Evolutionary conservation across 2,113 vertebrate genomes (phyloP), one percentile per base, ranked within the genome.

Genomic region (Colossoma macropomum): DNA sequence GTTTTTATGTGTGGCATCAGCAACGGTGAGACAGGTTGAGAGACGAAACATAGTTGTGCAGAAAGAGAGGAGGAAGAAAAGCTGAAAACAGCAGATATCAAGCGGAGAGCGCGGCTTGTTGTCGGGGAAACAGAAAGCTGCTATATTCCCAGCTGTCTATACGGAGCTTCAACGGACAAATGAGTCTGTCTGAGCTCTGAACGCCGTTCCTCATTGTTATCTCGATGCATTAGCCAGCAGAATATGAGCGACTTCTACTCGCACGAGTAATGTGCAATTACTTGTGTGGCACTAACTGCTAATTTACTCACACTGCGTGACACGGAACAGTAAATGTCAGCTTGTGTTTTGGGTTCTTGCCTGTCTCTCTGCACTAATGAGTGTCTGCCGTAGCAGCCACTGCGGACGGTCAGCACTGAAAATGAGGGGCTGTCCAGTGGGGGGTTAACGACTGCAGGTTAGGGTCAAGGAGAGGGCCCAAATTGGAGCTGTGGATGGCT

Each of bases 81-180:
- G 56, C 27, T 52, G 52, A 13, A 54, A 38, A 71, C 23, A 72
- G 79, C 10, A 3, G 68, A 62, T 80, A 54, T 79, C 50, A 69
- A 68, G 48, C 54, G 41, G 54, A 70, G 66, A 25, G 68, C 63
- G 54, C 10, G 30, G 30, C 30, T 79, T 28, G 77, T 79, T 70
- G 77, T 80, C 68, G 68, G 68, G 54, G 78, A 80, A 80, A 80
- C 66, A 80, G 66, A 80, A 65, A 48, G 69, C 38, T 2, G n/a
- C 12, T 80, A 48, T 69, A 48, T 60, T 80, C 28, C 52, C 16
- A 68, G 65, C 34, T 59, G 50, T 71, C 68, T 71, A 59, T 59
- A 72, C 59, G 65, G 77, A 25, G 77, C 65, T 80, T 25, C 25
- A 28, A 68, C 25, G 16, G 66, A 80, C 4, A 80, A 60, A 80